Conservation (phyloP, 1,140 invertebrate genomes). For the Oncopeltus fasciatus region DNA sequence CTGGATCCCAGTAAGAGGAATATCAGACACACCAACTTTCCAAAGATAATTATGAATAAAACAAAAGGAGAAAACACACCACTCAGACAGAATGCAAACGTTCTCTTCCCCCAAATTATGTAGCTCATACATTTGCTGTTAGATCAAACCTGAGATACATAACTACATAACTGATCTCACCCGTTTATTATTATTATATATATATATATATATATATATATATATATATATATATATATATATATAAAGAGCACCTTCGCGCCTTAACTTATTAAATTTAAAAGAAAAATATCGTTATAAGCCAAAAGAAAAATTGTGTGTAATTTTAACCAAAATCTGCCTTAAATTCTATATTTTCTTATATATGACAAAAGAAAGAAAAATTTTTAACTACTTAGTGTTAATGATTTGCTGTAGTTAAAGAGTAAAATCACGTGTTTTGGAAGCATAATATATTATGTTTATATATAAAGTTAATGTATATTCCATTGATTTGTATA, state of each 20-base stretch:
- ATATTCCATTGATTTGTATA: conserved; percentile 21
- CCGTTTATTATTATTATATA: too few relatives aligned
- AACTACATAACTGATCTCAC: too few relatives aligned
- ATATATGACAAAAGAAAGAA: conserved; percentile 32
- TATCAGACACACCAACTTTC: too few relatives aligned
- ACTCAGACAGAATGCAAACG: too few relatives aligned
- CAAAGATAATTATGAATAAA: too few relatives aligned
- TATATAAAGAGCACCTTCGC: conserved; percentile 50
- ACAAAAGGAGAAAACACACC: too few relatives aligned
- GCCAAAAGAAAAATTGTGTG: conserved; percentile 40
- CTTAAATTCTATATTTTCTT: conserved; percentile 47
- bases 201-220: too few relatives aligned
- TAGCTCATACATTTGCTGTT: too few relatives aligned
- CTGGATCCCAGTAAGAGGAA: too few relatives aligned
- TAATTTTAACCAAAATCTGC: conserved; percentile 47
- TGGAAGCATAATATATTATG: conserved; percentile 26
- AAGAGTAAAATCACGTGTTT: conserved; percentile 24
- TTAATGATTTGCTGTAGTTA: conserved; percentile 25
- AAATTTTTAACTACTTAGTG: conserved; percentile 26
- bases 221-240: too few relatives aligned
- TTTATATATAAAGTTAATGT: conserved; percentile 28
- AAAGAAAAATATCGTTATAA: conserved; percentile 28
- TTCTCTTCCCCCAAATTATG: too few relatives aligned
- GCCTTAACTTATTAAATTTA: conserved; percentile 43
- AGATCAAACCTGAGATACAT: too few relatives aligned